Evolutionary conservation across 1,140 invertebrate species (phyloP).

Genomic region (Trialeurodes vaporariorum): DNA sequence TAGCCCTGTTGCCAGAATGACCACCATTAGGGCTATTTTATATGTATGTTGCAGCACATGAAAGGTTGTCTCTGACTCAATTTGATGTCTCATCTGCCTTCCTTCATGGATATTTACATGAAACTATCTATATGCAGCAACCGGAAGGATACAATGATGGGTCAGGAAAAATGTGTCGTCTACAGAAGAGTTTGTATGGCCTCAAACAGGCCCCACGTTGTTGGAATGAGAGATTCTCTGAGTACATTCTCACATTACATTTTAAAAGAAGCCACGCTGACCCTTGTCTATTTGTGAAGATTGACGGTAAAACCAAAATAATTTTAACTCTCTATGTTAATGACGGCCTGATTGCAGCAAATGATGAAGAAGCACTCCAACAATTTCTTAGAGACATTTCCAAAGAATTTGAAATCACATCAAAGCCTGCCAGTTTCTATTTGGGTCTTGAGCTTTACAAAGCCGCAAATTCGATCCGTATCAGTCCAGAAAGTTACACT

Average conservation of each 20-base stretch:
- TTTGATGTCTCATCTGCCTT: constrained; percentile 35
- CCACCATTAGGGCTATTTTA: constrained; percentile 26
- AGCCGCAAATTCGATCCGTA: no score
- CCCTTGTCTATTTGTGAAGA: no score
- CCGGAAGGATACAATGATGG: constrained; percentile 28
- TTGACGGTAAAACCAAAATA: no score
- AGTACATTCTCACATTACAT: constrained; percentile 24
- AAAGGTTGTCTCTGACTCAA: constrained; percentile 23
- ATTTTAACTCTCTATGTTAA: constrained; percentile 15
- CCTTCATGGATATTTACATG: constrained; percentile 33
- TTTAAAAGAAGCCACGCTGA: constrained; percentile 20
- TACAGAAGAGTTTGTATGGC: no score
- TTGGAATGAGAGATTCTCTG: constrained; percentile 29
- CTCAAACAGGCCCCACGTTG: no score
- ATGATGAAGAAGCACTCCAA: no score
- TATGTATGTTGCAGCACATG: constrained; percentile 23
- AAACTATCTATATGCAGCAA: constrained; percentile 34
- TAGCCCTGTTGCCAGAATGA: constrained; percentile 27
- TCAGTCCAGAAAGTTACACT: no score
- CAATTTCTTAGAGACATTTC: no score
- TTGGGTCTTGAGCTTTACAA: no score
- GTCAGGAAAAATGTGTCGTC: constrained; percentile 18
- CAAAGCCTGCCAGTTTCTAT: no score
- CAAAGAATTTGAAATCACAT: no score
- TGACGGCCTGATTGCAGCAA: constrained; percentile 18